These are phyloP conservation scores for Orthochromis malagaraziensis DNA, from an alignment of 2,113 vertebrate species.

Conservation along the genomic window DNA sequence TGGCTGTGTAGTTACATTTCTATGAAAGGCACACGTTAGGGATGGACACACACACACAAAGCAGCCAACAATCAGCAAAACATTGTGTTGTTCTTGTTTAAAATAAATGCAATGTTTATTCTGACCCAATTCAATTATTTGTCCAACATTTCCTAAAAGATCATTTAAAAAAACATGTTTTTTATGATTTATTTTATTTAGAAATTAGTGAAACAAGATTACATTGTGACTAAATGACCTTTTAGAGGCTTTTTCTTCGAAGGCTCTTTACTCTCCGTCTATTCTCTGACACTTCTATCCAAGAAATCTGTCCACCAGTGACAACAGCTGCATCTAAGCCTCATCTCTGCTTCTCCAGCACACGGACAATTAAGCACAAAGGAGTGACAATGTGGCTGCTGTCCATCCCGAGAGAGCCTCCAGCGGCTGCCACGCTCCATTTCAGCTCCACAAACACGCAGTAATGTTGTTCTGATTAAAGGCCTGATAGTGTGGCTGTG, in stretches of 20 bases:
- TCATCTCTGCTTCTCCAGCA: background rate
- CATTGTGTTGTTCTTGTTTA: background rate
- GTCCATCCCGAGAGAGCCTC: conserved; percentile 17
- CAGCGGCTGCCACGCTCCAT: conserved; percentile 49
- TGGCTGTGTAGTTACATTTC: background rate
- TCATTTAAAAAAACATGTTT: background rate
- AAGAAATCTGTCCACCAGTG: background rate
- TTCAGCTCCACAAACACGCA: conserved; percentile 47
- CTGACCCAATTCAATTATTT: background rate
- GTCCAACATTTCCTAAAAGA: background rate
- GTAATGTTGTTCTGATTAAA: conserved; percentile 54
- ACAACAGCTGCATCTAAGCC: background rate
- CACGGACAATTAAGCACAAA: conserved; percentile 29
- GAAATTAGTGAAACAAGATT: background rate
- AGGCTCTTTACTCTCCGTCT: background rate
- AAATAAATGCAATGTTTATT: background rate
- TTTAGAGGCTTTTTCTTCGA: background rate
- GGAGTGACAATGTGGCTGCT: conserved; percentile 27
- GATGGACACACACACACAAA: background rate
- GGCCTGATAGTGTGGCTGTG: conserved; percentile 34
- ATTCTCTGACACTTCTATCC: background rate
- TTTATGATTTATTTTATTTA: background rate
- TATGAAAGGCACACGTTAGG: background rate
- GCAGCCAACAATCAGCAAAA: background rate
- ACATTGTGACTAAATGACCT: background rate